phyloP scores from a whole-genome alignment of 2,113 vertebrate species.

The Ploceus nigricollis region DNA sequence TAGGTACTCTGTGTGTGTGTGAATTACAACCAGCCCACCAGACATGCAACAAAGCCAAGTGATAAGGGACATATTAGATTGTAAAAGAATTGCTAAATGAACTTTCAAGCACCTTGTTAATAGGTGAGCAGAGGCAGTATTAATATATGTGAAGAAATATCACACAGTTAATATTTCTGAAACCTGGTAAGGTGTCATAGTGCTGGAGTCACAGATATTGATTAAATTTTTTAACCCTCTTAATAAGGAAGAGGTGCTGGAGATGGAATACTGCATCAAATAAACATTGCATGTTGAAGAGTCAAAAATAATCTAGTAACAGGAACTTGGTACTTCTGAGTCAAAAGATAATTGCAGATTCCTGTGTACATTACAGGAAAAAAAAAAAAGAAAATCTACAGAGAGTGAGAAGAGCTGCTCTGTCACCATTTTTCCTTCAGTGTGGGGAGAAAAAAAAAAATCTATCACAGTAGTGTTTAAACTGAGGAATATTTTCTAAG shows the following conservation, averaged over 20 bases:
- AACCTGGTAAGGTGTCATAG: not conserved
- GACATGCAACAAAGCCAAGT: not conserved
- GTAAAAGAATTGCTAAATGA: not conserved
- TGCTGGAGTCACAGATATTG: not conserved
- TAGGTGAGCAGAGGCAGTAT: not conserved
- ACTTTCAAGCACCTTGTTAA: not conserved
- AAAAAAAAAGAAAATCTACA: not conserved
- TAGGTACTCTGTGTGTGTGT: accelerated
- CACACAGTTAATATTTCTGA: not conserved
- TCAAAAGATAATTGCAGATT: not conserved
- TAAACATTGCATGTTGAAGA: not conserved
- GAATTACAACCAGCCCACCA: not conserved
- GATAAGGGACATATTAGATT: not conserved
- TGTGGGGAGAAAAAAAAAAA: not conserved
- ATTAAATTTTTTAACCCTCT: not conserved
- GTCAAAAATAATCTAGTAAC: not conserved
- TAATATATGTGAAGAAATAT: not conserved
- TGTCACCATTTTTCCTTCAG: not conserved
- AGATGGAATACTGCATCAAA: not conserved
- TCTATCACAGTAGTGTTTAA: not conserved
- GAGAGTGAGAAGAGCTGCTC: not conserved
- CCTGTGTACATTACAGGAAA: not conserved
- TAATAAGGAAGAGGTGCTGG: not conserved
- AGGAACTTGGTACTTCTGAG: not conserved
- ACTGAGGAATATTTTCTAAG: not conserved